These are phyloP conservation scores for Falco cherrug DNA, from an alignment of 2,797 vertebrate genomes.

Conservation along the genomic window DNA sequence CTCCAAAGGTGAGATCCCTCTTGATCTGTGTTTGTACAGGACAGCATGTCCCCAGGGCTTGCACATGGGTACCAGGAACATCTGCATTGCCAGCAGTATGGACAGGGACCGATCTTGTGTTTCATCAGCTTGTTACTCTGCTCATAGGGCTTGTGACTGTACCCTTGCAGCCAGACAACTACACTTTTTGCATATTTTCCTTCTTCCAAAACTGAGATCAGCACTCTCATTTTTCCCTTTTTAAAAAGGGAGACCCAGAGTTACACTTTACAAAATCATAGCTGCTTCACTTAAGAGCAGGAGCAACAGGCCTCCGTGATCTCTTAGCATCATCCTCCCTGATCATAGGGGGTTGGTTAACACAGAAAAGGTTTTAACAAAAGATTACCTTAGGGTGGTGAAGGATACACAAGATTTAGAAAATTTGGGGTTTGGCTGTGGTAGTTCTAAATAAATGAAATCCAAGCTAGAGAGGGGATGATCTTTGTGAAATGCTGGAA, in stretches of 20 bases:
- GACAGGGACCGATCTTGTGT: not conserved
- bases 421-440: not conserved
- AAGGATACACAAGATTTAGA: not conserved
- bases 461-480: not conserved
- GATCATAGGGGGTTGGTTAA: not conserved
- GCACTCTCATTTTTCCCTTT: not conserved
- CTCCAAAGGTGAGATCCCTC: not conserved
- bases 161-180: not conserved
- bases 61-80: accelerated
- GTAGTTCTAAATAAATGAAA: not conserved
- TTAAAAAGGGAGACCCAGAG: too few relatives aligned
- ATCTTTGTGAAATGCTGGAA: not conserved
- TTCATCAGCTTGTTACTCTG: not conserved
- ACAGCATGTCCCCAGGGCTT: not conserved
- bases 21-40: not conserved
- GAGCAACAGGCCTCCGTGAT: not conserved
- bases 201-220: not conserved
- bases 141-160: not conserved
- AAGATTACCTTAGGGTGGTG: not conserved
- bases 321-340: not conserved
- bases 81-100: too few relatives aligned
- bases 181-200: not conserved
- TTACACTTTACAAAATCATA: not conserved
- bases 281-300: not conserved
- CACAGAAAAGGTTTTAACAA: not conserved